Conservation (phyloP, 2,888 invertebrate genomes). For the Pseudoips prasinana region DNA sequence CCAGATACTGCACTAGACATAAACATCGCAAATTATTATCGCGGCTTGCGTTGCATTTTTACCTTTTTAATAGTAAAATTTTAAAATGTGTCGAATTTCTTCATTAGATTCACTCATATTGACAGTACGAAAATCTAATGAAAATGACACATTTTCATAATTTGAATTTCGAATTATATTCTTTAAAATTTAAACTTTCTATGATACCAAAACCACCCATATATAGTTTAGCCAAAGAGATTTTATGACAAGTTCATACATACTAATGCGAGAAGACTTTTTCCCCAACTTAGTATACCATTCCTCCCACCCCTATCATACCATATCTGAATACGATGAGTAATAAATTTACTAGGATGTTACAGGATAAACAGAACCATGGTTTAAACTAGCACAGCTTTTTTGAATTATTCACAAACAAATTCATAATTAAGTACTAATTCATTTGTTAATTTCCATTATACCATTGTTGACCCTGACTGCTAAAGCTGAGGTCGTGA, state of each 20-base stretch:
- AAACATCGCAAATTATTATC: constrained; percentile 2
- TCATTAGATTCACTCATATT: background rate
- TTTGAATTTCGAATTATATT: constrained; percentile 4
- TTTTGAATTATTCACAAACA: too few relatives aligned
- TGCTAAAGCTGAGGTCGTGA: too few relatives aligned
- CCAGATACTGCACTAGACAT: constrained; percentile 1
- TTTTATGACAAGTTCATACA: background rate
- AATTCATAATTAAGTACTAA: too few relatives aligned
- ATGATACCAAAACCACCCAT: constrained; percentile 3
- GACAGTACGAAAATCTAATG: too few relatives aligned
- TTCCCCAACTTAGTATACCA: too few relatives aligned
- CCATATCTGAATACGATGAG: too few relatives aligned
- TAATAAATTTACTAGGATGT: too few relatives aligned
- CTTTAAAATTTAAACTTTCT: constrained; percentile 4
- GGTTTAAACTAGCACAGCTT: too few relatives aligned
- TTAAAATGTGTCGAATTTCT: background rate
- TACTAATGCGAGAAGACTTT: background rate
- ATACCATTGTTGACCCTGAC: too few relatives aligned
- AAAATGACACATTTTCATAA: background rate
- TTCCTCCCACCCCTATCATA: too few relatives aligned
- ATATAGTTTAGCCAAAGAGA: background rate
- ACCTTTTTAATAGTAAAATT: constrained; percentile 1
- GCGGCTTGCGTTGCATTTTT: constrained; percentile 4
- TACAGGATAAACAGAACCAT: too few relatives aligned
- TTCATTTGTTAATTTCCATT: too few relatives aligned